Conservation (phyloP, 1,140 invertebrate genomes). For the Macrotrachela quadricornifera region DNA sequence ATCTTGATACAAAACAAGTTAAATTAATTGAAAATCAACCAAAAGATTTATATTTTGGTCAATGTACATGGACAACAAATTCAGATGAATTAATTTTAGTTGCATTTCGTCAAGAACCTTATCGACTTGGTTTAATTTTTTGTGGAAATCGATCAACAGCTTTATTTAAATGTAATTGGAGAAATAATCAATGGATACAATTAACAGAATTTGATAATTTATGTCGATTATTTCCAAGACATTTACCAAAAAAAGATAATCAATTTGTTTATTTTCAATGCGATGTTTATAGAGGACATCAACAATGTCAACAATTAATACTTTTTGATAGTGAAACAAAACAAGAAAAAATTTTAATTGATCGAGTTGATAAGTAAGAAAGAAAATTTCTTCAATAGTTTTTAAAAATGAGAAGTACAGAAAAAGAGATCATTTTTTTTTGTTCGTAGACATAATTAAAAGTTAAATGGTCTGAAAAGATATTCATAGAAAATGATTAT, state of each 20-base stretch:
- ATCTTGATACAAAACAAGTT: constrained; percentile 38
- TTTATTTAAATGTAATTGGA: constrained; percentile 9
- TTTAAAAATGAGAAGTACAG: too few relatives aligned
- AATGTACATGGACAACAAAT: constrained; percentile 20
- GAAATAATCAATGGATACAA: not conserved
- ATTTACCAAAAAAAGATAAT: constrained; percentile 11
- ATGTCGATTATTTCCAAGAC: not conserved
- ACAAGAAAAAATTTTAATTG: too few relatives aligned
- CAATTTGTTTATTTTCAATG: constrained; percentile 30
- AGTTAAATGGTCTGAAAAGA: too few relatives aligned
- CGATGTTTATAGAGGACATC: constrained; percentile 29
- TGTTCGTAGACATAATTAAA: too few relatives aligned
- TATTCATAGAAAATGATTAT: too few relatives aligned
- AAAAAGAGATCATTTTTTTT: too few relatives aligned
- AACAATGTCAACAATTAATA: constrained; percentile 17
- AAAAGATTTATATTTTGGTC: constrained; percentile 44
- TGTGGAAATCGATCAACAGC: constrained; percentile 51
- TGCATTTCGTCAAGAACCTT: constrained; percentile 45
- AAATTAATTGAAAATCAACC: constrained; percentile 36
- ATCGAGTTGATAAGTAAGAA: too few relatives aligned
- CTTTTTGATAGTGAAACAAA: constrained; percentile 12
- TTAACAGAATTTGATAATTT: not conserved
- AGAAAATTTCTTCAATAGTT: too few relatives aligned
- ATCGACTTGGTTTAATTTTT: constrained; percentile 53
- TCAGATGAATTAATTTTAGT: constrained; percentile 46